A percentile compares a stretch with the other conserved stretches of the same genome.
Evolutionary conservation across 1,140 invertebrate species (phyloP).

Genomic region (Coenobita brevimanus): DNA sequence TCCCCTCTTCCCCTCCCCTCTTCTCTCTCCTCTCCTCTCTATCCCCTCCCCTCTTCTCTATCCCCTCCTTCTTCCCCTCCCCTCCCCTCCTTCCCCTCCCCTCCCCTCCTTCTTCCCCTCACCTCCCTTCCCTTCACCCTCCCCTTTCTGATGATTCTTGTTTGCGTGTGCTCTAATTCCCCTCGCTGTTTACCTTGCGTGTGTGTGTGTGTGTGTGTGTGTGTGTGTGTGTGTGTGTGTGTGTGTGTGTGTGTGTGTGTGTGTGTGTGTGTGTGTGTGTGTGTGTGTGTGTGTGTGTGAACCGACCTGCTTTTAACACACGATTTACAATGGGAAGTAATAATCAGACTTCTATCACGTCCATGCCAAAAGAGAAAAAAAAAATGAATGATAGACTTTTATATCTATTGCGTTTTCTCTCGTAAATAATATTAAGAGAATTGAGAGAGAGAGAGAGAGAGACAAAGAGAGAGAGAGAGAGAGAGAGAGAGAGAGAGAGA

Average conservation of each 20-base stretch:
- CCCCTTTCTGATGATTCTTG: no score
- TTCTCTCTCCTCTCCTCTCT: no score
- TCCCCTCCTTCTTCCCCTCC: no score
- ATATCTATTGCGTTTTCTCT: no score
- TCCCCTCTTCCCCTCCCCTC: no score
- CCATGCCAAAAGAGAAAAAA: no score
- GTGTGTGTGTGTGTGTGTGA: conserved; percentile 3
- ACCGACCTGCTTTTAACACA: conserved; percentile 4
- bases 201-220: not conserved
- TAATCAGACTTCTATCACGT: no score
- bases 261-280: conserved; percentile 5
- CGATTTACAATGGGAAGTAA: no score
- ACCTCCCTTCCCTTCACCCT: not conserved
- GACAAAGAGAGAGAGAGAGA: not conserved
- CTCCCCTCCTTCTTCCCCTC: not conserved
- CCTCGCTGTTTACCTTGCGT: not conserved
- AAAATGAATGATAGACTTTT: no score
- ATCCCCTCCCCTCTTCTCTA: no score
- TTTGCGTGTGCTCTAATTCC: no score
- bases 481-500: not conserved
- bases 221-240: conserved; percentile 14
- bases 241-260: conserved; percentile 22
- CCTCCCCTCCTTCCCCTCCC: not conserved
- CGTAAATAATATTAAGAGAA: not conserved
- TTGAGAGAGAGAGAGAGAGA: not conserved